Conservation (phyloP, 2,113 vertebrate genomes). For the Sceloporus undulatus region DNA sequence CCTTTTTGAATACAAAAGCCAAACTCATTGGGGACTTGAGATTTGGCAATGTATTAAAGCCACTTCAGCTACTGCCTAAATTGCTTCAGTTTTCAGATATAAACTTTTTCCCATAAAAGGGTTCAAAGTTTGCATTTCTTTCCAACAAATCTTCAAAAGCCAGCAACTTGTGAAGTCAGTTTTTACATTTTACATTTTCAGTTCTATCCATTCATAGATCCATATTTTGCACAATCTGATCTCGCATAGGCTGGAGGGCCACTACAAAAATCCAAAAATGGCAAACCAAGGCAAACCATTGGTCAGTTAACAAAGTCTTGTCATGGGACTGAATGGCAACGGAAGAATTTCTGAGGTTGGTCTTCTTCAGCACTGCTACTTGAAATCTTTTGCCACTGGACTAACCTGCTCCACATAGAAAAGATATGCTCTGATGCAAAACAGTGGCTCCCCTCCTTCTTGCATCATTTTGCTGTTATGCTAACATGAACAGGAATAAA, state of each 20-base stretch:
- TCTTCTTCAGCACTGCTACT: background rate
- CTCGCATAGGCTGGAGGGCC: background rate
- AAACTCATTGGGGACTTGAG: conserved; percentile 38
- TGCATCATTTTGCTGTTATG: background rate
- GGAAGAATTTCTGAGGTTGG: background rate
- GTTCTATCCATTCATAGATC: background rate
- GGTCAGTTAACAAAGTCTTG: background rate
- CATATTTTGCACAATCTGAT: background rate
- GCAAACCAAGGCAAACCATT: background rate
- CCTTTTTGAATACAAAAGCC: conserved; percentile 52
- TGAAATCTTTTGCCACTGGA: background rate
- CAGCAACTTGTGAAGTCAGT: background rate
- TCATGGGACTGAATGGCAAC: background rate
- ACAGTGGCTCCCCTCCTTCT: background rate
- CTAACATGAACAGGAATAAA: background rate
- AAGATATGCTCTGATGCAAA: too few species aligned
- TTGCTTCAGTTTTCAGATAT: conserved; percentile 31
- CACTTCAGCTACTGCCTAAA: conserved; percentile 7
- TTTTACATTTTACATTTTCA: background rate
- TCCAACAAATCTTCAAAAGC: background rate
- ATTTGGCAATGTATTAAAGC: conserved; percentile 22
- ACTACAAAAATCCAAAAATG: background rate
- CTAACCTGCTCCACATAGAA: background rate
- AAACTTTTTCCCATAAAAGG: conserved; percentile 40
- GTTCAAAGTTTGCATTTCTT: background rate